phyloP scores from a whole-genome alignment of 2,113 vertebrate species.

The Reinhardtius hippoglossoides region DNA sequence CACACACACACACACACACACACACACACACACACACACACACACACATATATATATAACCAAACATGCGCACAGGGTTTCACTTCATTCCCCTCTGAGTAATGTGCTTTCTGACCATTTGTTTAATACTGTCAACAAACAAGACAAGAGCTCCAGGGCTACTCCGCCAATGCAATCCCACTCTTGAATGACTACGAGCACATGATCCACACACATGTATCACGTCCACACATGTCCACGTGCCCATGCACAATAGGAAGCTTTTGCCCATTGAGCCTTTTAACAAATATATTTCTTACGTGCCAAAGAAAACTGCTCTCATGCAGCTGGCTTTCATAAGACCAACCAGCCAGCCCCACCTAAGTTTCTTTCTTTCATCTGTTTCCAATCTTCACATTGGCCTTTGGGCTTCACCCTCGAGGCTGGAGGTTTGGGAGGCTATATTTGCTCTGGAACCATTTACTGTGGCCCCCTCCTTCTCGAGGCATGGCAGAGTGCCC shows the following conservation, averaged over 20 bases:
- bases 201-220: constrained; percentile 38
- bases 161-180: constrained; percentile 49
- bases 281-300: constrained; percentile 17
- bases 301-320: constrained; percentile 38
- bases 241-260: constrained; percentile 9
- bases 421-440: constrained; percentile 72
- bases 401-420: constrained; percentile 59
- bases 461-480: constrained; percentile 67
- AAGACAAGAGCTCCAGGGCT: constrained; percentile 68
- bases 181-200: constrained; percentile 51
- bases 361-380: constrained; percentile 72
- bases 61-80: constrained; percentile 14
- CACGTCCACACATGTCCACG: constrained; percentile 45
- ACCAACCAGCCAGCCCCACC: constrained; percentile 56
- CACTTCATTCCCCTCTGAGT: constrained; percentile 57
- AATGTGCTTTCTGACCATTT: constrained; percentile 75
- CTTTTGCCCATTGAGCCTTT: constrained; percentile 17
- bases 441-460: constrained; percentile 78
- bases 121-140: constrained; percentile 76
- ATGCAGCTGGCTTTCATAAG: constrained; percentile 58
- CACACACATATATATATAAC: neutral
- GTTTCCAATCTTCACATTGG: constrained; percentile 70
- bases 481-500: constrained; percentile 63
- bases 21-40: constrained; percentile 23
- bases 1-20: too few species aligned